A percentile compares a stretch with the other conserved stretches of the same genome.
Evolutionary conservation across 1,140 invertebrate species (phyloP).

Genomic region (Penaeus vannamei): DNA sequence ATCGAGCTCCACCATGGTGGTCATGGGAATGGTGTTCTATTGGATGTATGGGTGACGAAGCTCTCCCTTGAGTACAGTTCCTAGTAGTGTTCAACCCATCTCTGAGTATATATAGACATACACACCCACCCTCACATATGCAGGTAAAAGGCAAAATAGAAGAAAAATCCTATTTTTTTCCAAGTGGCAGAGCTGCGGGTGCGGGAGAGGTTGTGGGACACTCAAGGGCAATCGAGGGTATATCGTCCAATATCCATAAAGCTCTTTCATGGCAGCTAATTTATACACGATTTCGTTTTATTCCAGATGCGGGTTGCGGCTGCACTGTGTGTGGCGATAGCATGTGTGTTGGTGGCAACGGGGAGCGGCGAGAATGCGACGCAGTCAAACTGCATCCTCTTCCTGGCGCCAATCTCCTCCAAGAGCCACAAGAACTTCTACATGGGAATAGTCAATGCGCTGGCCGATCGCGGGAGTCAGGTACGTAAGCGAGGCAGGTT

Average conservation of each 20-base stretch:
- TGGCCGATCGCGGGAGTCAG: slow-evolving; percentile 37
- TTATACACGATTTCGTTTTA: background rate
- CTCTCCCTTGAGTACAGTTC: no score
- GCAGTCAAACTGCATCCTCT: slow-evolving; percentile 17
- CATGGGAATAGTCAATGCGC: slow-evolving; percentile 30
- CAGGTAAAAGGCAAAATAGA: no score
- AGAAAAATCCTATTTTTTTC: no score
- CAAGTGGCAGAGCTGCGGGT: no score
- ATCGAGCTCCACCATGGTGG: no score
- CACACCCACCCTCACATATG: no score
- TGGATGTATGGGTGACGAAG: no score
- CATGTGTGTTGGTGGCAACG: background rate
- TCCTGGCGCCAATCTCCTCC: slow-evolving; percentile 43
- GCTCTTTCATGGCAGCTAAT: background rate
- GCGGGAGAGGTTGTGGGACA: no score
- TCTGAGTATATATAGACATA: no score
- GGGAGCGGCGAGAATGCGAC: background rate
- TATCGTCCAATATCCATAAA: background rate
- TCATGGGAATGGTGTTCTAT: no score
- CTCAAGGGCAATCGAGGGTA: no score
- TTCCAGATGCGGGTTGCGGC: slow-evolving; percentile 34
- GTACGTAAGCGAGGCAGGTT: background rate
- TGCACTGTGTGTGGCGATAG: background rate
- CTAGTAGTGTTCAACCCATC: no score
- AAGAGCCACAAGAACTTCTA: slow-evolving; percentile 54